Conservation (phyloP, 2,797 vertebrate genomes). For the Phalanger gymnotis region DNA sequence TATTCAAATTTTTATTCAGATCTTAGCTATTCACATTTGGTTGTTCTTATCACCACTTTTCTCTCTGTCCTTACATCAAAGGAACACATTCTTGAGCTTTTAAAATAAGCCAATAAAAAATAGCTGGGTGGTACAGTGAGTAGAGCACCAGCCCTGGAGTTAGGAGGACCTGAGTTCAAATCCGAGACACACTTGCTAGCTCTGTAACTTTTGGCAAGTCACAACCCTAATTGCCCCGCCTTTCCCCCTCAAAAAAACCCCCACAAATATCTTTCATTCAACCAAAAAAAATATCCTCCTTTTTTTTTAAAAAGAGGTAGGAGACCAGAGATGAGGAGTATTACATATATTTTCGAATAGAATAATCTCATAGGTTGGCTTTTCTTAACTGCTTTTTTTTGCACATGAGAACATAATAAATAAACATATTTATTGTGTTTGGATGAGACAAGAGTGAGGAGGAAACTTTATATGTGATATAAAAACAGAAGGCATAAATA, state of each 20-base stretch:
- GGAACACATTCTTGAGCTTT: background rate
- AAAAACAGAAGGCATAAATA: background rate
- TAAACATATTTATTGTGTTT: no score
- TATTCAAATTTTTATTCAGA: background rate
- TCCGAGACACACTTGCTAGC: no score
- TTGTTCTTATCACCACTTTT: background rate
- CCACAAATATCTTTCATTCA: background rate
- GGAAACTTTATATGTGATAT: background rate
- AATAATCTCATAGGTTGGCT: background rate
- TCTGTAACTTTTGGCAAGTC: no score
- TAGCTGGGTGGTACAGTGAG: no score
- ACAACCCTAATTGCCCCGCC: no score
- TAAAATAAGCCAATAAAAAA: background rate
- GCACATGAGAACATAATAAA: no score
- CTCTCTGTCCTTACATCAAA: background rate
- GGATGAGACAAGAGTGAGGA: background rate
- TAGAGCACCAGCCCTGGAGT: no score
- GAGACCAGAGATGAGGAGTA: background rate
- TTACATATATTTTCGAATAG: background rate
- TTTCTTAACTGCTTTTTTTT: background rate
- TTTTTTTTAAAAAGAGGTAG: background rate
- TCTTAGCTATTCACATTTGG: no score
- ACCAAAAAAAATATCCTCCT: background rate
- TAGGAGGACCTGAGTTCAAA: no score
- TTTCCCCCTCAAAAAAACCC: no score